Evolutionary conservation across 1,140 invertebrate species (phyloP), one percentile per base, ranked within the genome.

Genomic region (Monomorium pharaonis): DNA sequence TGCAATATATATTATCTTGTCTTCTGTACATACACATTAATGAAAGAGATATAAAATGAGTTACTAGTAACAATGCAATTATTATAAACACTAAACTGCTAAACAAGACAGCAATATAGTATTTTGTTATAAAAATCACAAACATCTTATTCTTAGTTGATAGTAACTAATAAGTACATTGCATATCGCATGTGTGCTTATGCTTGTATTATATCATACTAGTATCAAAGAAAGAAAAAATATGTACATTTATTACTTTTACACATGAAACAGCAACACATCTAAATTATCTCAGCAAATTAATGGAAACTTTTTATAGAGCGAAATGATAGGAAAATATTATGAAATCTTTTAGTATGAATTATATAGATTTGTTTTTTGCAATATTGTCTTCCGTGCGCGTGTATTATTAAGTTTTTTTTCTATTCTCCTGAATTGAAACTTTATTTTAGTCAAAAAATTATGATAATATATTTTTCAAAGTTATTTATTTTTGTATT

Each of bases 161-260:
- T 89, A 69, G 67, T 88, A 84, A 75, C 74, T 83, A 72, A 80
- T 81, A 89, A 83, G 42, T 72, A 83, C 37, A 81, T 89, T 89
- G 90, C 92, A 91, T 88, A 92, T 83, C 49, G 92, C 91, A 93
- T 92, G 92, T 88, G 69, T 80, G 92, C 91, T 93, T 93, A 74
- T 86, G 89, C 88, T 93, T 85, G 88, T 65, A 88, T 88, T 49
- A 85, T 70, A 51, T 75, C 63, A 60, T 21, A 60, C 24, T 58
- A 49, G 49, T 67, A 6, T 81, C 37, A 62, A 89, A 47, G 21
- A n/a, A n/a, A 56, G 24, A 24, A 16, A n/a, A 86, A 87, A 54
- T 27, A 47, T 86, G 3, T 49, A 47, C 27, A 62, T 86, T 85
- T 27, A 85, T 75, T 30, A 70, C 37, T 51, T 60, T 72, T 24